Evolutionary conservation across 1,140 invertebrate genomes (phyloP), one percentile per base, ranked within the genome.

Genomic region (Drosophila santomea): DNA sequence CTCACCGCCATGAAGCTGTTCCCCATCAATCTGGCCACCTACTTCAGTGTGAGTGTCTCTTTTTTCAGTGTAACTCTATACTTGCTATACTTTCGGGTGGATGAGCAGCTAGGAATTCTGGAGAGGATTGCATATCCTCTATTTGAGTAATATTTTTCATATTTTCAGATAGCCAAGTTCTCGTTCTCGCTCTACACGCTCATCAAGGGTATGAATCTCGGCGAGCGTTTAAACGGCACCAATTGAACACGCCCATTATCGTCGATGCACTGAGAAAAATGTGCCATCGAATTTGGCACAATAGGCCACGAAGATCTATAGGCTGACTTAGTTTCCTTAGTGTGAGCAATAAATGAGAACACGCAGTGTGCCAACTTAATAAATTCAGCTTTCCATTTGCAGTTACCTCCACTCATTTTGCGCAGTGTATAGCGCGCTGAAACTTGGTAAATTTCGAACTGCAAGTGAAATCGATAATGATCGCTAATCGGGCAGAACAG

Each of bases 1-100:
- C 36, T 85, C 12, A 78, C 66, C 10, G 82, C 82, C n/a, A 79
- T 75, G 52, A 86, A 86, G 50, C 23, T 86, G 14, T 80, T 83
- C 4, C 80, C 82, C 12, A 83, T 85, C 56, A 80, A 75, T n/a
- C 50, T 85, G 61, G 61, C 64, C 54, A 82, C 73, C 28, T 76
- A 77, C 68, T 60, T 84, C 7, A 79, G 67, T 63, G 80, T 84
- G 44, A 84, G 79, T 72, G 1, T 2, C 4, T 1, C 17, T 17
- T 12, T 39, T 12, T 14, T 8, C 3, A n/a, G 38, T 2, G 1
- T n/a, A 6, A n/a, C 32, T 10, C 32, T 10, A 32, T 32, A 20
- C 20, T 20, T 20, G 2, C 20, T 20, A 20, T 2, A 20, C 20
- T 20, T 20, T 20, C 20, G 1, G 7, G 7, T 32, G 7, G 32